phyloP scores from a whole-genome alignment of 2,888 invertebrate genomes.

The Alcis repandata region DNA sequence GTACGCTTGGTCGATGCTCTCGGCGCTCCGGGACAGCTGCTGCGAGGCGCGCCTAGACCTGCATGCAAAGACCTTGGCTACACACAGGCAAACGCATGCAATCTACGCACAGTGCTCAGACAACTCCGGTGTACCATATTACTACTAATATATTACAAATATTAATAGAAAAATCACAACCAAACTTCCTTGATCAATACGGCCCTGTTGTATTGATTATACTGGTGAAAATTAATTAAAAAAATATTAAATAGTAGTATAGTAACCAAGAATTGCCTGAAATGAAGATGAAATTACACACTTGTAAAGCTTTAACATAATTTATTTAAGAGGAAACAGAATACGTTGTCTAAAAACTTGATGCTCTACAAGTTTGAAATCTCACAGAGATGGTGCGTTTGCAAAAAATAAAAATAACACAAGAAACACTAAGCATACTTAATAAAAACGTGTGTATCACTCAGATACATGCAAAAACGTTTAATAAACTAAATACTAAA shows the following conservation, averaged over 20 bases:
- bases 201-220: background rate
- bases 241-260: background rate
- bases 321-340: background rate
- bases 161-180: background rate
- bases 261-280: constrained; percentile 49
- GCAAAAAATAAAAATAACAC: constrained; percentile 41
- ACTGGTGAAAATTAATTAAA: too few relatives aligned
- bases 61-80: constrained; percentile 86
- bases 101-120: constrained; percentile 58
- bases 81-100: constrained; percentile 82
- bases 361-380: constrained; percentile 23
- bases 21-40: constrained; percentile 90
- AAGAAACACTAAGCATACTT: constrained; percentile 52
- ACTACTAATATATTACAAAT: constrained; percentile 10
- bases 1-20: constrained; percentile 87
- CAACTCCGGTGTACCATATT: constrained; percentile 52
- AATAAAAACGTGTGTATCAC: constrained; percentile 51
- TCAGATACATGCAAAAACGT: constrained; percentile 62
- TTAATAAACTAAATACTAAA: constrained; percentile 54
- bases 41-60: constrained; percentile 96
- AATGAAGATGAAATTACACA: constrained; percentile 52
- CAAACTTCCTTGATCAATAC: background rate
- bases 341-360: background rate
- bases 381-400: constrained; percentile 38
- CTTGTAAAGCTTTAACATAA: constrained; percentile 32